Evolutionary conservation across 1,140 invertebrate species (phyloP).

Genomic region (Notospermus geniculatus): DNA sequence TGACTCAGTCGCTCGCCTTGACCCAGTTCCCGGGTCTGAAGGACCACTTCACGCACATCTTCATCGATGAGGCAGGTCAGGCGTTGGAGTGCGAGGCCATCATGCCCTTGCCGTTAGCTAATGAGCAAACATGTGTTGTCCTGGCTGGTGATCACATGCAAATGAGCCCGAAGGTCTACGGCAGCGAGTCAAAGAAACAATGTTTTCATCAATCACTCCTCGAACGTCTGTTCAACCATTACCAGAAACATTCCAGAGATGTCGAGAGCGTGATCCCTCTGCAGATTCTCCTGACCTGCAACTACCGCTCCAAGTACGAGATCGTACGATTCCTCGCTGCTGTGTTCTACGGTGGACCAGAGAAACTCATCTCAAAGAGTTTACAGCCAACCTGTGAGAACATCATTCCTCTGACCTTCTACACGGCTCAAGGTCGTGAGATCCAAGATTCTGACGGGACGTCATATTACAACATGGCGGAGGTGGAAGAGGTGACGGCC

Average conservation of each 20-base stretch:
- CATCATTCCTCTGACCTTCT: slow-evolving; percentile 71
- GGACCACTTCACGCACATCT: slow-evolving; percentile 45
- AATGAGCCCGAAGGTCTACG: slow-evolving; percentile 46
- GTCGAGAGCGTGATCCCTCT: slow-evolving; percentile 22
- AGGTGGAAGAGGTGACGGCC: slow-evolving; percentile 75
- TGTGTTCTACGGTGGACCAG: slow-evolving; percentile 73
- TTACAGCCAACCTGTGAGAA: slow-evolving; percentile 33
- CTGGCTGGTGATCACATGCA: slow-evolving; percentile 46
- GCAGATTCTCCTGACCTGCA: slow-evolving; percentile 61
- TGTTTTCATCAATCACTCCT: slow-evolving; percentile 44
- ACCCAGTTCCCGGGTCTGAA: slow-evolving; percentile 26
- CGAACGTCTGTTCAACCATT: slow-evolving; percentile 42
- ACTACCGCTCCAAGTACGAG: slow-evolving; percentile 76
- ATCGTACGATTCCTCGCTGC: slow-evolving; percentile 79
- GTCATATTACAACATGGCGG: slow-evolving; percentile 78
- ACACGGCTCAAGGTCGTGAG: slow-evolving; percentile 74
- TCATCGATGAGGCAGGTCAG: slow-evolving; percentile 48
- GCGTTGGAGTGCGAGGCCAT: slow-evolving; percentile 43
- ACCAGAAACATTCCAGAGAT: slow-evolving; percentile 31
- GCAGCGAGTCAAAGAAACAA: slow-evolving; percentile 37
- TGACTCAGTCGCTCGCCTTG: slow-evolving; percentile 66
- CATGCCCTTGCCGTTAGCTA: slow-evolving; percentile 41
- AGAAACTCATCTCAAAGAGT: slow-evolving; percentile 33
- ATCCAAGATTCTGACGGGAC: slow-evolving; percentile 72
- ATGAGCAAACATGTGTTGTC: slow-evolving; percentile 44